Evolutionary conservation across 1,140 invertebrate genomes (phyloP).

Genomic region (Potamilus streckersoni): DNA sequence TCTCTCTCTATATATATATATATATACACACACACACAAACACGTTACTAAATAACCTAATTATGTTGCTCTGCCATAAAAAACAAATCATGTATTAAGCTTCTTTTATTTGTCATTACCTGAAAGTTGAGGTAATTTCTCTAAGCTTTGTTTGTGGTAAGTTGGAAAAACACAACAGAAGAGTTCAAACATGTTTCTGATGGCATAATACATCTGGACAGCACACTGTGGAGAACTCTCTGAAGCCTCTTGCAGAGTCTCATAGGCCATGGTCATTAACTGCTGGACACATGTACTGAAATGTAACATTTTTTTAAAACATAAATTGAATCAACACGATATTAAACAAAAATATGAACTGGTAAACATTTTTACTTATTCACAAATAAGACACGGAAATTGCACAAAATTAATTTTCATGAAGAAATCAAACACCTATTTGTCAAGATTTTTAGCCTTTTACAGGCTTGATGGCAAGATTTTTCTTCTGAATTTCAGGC

Average conservation of each 20-base stretch:
- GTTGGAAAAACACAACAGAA: constrained; percentile 83
- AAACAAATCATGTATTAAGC: not conserved
- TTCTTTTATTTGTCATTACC: constrained; percentile 67
- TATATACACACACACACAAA: no score
- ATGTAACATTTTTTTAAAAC: constrained; percentile 15
- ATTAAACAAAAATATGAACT: no score
- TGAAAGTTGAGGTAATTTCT: constrained; percentile 86
- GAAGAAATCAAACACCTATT: no score
- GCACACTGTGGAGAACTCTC: constrained; percentile 71
- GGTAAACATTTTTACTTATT: no score
- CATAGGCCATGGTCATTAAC: constrained; percentile 77
- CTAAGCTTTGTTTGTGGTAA: constrained; percentile 81
- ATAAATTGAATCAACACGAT: no score
- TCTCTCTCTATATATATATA: no score
- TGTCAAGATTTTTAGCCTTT: no score
- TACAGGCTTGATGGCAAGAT: no score
- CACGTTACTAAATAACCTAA: no score
- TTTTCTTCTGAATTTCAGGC: no score
- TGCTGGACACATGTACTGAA: constrained; percentile 68
- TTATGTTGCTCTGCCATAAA: not conserved
- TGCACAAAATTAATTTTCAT: no score
- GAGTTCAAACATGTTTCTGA: constrained; percentile 81
- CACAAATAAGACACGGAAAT: no score
- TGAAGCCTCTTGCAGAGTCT: constrained; percentile 79
- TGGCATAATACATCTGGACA: constrained; percentile 78